These are phyloP conservation scores for Umimayanthus kanabou DNA, from an alignment of 92 coral and sea anemone genomes.

Conservation along the genomic window DNA sequence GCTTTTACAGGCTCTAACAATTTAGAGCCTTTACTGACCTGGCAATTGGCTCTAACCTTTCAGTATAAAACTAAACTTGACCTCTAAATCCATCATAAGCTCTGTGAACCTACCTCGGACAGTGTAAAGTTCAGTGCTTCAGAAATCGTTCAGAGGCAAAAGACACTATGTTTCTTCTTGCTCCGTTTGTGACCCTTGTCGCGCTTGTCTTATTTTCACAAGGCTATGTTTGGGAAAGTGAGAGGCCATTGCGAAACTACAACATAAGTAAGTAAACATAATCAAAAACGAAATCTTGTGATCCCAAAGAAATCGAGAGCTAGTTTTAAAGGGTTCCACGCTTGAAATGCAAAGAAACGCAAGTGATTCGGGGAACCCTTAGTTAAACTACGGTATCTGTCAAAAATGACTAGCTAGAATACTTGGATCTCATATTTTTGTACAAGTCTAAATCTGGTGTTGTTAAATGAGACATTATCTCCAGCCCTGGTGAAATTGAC, in stretches of 20 bases:
- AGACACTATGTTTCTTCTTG: background rate
- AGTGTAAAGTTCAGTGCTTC: background rate
- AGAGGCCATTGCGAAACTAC: background rate
- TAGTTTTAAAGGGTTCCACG: background rate
- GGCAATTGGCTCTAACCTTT: background rate
- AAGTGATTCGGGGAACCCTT: too few relatives aligned
- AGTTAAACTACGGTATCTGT: too few relatives aligned
- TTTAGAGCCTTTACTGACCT: background rate
- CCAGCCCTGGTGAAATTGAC: too few relatives aligned
- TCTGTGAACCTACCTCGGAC: background rate
- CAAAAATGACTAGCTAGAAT: too few relatives aligned
- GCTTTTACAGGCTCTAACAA: background rate
- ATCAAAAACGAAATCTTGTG: background rate
- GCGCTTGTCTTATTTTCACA: background rate
- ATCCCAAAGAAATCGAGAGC: too few relatives aligned
- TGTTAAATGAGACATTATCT: too few relatives aligned
- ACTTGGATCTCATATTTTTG: too few relatives aligned
- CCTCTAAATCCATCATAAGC: background rate
- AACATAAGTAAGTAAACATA: conserved; percentile 3
- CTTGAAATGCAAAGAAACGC: background rate
- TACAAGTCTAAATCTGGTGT: too few relatives aligned
- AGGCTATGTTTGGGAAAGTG: conserved; percentile 32
- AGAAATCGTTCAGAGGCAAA: background rate
- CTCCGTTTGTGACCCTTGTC: background rate
- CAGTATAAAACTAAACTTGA: conserved; percentile 12